Conservation (phyloP, 2,888 invertebrate species). For the Tachina fera region DNA sequence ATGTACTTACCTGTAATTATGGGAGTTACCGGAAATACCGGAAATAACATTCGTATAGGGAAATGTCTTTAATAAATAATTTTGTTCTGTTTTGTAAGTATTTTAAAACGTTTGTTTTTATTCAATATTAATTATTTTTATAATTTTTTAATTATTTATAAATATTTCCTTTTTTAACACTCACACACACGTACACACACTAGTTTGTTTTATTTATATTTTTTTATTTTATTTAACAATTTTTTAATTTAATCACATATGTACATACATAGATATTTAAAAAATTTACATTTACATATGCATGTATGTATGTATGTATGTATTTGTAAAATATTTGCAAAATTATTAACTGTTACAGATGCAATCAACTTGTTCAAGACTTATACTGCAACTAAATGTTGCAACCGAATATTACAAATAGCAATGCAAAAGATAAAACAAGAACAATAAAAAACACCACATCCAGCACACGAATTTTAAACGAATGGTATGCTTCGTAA, state of each 20-base stretch:
- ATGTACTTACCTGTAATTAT: too few relatives aligned
- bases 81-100: too few relatives aligned
- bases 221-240: slow-evolving; percentile 4
- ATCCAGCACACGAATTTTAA: slow-evolving; percentile 32
- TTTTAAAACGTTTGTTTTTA: neutral
- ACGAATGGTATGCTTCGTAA: slow-evolving; percentile 51
- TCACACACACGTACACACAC: neutral
- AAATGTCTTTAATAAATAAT: too few relatives aligned
- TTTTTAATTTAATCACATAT: slow-evolving; percentile 5
- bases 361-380: slow-evolving; percentile 68
- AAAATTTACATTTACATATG: neutral
- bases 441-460: slow-evolving; percentile 33
- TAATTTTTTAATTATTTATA: slow-evolving; percentile 1
- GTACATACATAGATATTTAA: neutral
- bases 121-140: neutral
- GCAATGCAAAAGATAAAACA: slow-evolving; percentile 54
- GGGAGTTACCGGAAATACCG: too few relatives aligned
- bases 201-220: neutral
- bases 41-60: too few relatives aligned
- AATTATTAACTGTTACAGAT: slow-evolving; percentile 45
- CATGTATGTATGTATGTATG: slow-evolving; percentile 17
- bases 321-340: slow-evolving; percentile 60
- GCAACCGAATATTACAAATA: slow-evolving; percentile 63
- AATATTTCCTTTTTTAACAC: neutral
- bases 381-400: slow-evolving; percentile 69